A percentile compares a stretch with the other conserved stretches of the same genome.
phyloP scores from a whole-genome alignment of 2,113 vertebrate genomes.

The Penelope pileata region DNA sequence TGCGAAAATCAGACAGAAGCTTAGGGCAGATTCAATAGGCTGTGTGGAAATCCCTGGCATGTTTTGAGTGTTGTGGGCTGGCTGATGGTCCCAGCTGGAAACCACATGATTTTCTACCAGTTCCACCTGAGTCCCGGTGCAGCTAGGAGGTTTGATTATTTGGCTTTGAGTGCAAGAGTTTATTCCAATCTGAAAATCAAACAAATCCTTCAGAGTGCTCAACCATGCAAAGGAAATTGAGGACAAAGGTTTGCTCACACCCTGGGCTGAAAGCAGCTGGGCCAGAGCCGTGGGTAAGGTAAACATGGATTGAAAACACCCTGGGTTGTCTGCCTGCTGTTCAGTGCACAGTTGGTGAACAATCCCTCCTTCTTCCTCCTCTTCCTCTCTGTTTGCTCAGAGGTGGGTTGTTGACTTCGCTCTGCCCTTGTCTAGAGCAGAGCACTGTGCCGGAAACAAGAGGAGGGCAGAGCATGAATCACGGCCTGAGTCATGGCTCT shows the following conservation, averaged over 20 bases:
- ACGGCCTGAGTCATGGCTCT: slow-evolving; percentile 1
- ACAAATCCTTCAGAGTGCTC: not conserved
- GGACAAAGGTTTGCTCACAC: not conserved
- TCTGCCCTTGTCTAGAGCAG: not conserved
- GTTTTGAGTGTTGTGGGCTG: rapidly evolving
- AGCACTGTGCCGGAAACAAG: rapidly evolving
- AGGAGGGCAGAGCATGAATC: slow-evolving; percentile 26
- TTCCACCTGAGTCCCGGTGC: not conserved
- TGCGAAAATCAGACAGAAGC: not conserved
- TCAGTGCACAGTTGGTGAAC: not conserved
- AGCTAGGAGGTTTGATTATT: not conserved
- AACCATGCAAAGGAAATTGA: not conserved
- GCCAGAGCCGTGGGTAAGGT: not conserved
- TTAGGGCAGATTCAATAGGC: not conserved
- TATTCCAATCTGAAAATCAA: slow-evolving; percentile 14
- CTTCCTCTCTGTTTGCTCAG: not conserved
- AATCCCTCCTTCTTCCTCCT: not conserved
- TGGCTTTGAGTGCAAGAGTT: not conserved
- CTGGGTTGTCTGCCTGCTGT: not conserved
- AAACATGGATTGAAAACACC: not conserved
- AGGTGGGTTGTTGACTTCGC: not conserved
- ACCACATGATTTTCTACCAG: not conserved
- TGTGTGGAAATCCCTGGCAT: not conserved
- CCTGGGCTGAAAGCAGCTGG: not conserved
- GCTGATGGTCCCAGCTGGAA: not conserved